Evolutionary conservation across 2,888 invertebrate species (phyloP).

Genomic region (Xylota sylvarum): DNA sequence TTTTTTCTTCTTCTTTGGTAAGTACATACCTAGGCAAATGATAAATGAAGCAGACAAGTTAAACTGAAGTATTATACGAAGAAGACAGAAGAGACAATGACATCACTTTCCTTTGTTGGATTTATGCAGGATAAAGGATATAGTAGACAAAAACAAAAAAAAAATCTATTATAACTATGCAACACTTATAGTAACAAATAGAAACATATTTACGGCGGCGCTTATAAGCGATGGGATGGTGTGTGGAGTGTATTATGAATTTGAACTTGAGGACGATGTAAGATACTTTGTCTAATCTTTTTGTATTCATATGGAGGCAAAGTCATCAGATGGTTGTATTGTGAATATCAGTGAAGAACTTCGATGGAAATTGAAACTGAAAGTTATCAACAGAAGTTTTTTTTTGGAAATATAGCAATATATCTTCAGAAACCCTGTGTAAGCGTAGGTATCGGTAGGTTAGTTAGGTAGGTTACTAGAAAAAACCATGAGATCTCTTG

Average conservation of each 20-base stretch:
- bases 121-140: constrained; percentile 45
- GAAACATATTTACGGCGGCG: constrained; percentile 6
- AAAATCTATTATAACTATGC: constrained; percentile 9
- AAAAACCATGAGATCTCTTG: too few species aligned
- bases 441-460: too few species aligned
- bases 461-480: too few species aligned
- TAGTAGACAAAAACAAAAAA: constrained; percentile 9
- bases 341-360: too few species aligned
- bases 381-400: too few species aligned
- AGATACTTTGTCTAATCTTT: too few species aligned
- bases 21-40: constrained; percentile 27
- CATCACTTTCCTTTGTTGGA: constrained; percentile 56
- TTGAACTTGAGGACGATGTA: constrained; percentile 17
- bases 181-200: constrained; percentile 26
- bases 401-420: too few species aligned
- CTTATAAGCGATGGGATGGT: constrained; percentile 1
- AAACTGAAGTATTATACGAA: constrained; percentile 29
- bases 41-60: constrained; percentile 65
- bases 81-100: constrained; percentile 41
- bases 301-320: too few species aligned
- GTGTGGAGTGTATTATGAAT: constrained; percentile 6
- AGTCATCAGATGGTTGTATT: too few species aligned
- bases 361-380: too few species aligned
- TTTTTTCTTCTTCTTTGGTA: constrained; percentile 8
- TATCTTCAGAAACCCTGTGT: too few species aligned